Evolutionary conservation across 2,888 invertebrate species (phyloP), one percentile per base, ranked within the genome.

Genomic region (Eupithecia dodoneata): DNA sequence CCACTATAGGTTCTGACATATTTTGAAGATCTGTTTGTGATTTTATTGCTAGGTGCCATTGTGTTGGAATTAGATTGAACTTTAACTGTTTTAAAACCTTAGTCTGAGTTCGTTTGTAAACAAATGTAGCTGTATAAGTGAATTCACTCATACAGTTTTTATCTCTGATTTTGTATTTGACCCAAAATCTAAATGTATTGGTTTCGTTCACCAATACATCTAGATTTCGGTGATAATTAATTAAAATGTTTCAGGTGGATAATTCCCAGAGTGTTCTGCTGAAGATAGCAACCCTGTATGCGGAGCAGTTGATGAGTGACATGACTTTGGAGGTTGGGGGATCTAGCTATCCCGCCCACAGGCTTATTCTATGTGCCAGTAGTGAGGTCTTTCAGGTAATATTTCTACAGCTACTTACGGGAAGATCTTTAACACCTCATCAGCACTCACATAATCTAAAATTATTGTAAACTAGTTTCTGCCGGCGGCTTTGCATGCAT

Each of bases 341-440:
- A 3, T 96, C 97, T 70, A 96, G 97, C 77, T 99, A 98, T 92
- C 97, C 98, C 0, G 98, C 98, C 2, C 99, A 99, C 92, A 96
- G 98, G 79, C 96, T 99, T 9, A 98, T 99, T 85, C 95, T 99
- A 5, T 98, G 98, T 92, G 98, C 98, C 75, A 98, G 98, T 83
- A 99, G 99, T 91, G 99, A 99, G 94, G 99, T 99, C 71, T 99
- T 99, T 90, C 98, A 98, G 96, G 98, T 98, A 92, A 71, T 10
- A 15, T 18, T 47, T 63, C 1, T 67, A 44, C 47, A 30, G 13
- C 47, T 15, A 42, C 15, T 18, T 42, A n/a, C 2, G 59, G 9
- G 42, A 55, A 55, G 7, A 55, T n/a, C n/a, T n/a, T 7, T 3
- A 59, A 59, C 3, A 9, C 15, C 15, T 52, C 55, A n/a, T 6